Evolutionary conservation across 2,797 vertebrate genomes (phyloP).

Genomic region (Thamnophis elegans): DNA sequence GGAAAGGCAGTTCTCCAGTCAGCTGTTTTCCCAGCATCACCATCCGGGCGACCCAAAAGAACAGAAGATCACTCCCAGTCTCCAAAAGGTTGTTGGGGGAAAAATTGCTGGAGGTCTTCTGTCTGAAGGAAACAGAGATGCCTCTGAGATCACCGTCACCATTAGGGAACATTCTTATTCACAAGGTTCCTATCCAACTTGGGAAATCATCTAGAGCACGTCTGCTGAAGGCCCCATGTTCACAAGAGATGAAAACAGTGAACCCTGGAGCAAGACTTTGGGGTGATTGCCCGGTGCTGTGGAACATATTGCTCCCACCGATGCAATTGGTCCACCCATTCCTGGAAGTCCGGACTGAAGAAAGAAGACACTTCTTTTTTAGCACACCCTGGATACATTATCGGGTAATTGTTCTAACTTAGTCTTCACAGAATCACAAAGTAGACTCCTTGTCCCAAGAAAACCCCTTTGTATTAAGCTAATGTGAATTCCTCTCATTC

Average conservation of each 20-base stretch:
- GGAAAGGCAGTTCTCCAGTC: slow-evolving; percentile 84
- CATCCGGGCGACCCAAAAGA: slow-evolving; percentile 94
- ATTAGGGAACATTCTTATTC: background rate
- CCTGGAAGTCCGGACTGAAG: background rate
- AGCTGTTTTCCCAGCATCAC: slow-evolving; percentile 88
- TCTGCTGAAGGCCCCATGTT: background rate
- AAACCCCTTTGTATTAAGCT: too few species aligned
- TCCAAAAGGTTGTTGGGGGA: slow-evolving; percentile 85
- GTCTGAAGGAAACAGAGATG: slow-evolving; percentile 68
- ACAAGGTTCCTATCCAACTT: background rate
- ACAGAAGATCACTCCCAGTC: slow-evolving; percentile 88
- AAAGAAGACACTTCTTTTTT: background rate
- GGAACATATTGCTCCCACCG: background rate
- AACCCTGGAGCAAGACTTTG: background rate
- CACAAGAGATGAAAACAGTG: background rate
- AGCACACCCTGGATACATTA: background rate
- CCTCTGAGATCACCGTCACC: background rate
- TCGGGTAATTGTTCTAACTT: background rate
- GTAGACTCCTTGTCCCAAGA: too few species aligned
- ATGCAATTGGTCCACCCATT: background rate
- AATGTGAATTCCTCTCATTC: too few species aligned
- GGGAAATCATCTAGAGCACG: background rate
- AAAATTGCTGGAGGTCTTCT: slow-evolving; percentile 78
- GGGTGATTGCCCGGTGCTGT: background rate
- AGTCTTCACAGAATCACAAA: too few species aligned